Percentiles rank a stretch among this genome's conserved stretches.
phyloP scores from a whole-genome alignment of 1,140 invertebrate genomes.

The Eurytemora carolleeae region DNA sequence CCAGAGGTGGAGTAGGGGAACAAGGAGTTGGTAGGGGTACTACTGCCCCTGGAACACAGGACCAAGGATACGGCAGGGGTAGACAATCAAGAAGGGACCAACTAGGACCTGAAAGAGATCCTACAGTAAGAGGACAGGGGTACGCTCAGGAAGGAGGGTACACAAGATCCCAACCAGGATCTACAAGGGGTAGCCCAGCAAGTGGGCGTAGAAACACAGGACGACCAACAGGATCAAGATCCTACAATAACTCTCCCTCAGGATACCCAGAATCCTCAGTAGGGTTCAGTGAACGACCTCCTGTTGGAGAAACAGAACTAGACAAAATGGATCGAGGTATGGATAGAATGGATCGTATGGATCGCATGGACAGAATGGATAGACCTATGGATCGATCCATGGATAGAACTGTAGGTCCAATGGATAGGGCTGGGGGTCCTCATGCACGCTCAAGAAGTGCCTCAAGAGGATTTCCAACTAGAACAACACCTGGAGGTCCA shows the following conservation, averaged over 20 bases:
- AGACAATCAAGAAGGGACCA: too few species aligned
- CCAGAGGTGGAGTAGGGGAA: too few species aligned
- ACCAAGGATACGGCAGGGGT: not conserved
- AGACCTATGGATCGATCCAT: conserved; percentile 1
- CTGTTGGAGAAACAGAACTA: too few species aligned
- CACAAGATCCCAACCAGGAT: not conserved
- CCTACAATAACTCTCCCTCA: not conserved
- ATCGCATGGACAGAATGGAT: conserved; percentile 9
- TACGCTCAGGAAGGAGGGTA: not conserved
- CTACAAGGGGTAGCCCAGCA: not conserved
- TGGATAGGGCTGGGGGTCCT: not conserved
- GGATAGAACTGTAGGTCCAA: not conserved
- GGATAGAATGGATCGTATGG: conserved; percentile 8
- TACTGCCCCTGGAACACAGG: too few species aligned
- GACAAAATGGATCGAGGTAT: conserved; percentile 10
- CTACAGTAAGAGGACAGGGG: not conserved
- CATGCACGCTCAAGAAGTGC: conserved; percentile 8
- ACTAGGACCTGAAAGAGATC: not conserved
- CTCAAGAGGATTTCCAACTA: conserved; percentile 23
- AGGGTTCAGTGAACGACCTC: too few species aligned
- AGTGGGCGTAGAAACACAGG: not conserved
- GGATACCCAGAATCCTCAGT: not conserved
- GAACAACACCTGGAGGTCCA: conserved; percentile 32
- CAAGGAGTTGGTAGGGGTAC: too few species aligned
- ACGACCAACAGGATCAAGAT: too few species aligned